phyloP scores from a whole-genome alignment of 2,797 vertebrate species.

The Protonibea diacanthus region DNA sequence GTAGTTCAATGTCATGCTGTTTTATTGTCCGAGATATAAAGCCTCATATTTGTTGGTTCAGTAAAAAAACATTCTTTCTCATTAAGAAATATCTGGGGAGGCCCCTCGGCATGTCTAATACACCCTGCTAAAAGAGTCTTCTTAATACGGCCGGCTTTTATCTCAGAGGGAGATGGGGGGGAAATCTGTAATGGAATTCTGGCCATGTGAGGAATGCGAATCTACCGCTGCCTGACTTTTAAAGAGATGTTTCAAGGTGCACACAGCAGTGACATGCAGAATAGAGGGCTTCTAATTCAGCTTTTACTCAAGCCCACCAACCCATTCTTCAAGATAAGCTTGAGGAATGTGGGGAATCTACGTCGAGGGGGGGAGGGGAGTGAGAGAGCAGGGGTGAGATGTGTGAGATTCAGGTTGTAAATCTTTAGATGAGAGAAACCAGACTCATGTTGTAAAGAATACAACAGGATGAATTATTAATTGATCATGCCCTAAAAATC shows the following conservation, averaged over 20 bases:
- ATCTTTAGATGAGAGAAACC: constrained; percentile 74
- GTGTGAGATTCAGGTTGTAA: constrained; percentile 75
- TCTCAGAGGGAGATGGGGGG: constrained; percentile 63
- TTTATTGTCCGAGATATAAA: constrained; percentile 36
- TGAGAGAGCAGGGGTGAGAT: constrained; percentile 72
- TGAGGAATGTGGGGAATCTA: constrained; percentile 89
- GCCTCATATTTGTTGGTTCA: constrained; percentile 41
- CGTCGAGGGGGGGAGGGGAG: constrained; percentile 59
- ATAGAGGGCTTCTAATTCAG: constrained; percentile 82
- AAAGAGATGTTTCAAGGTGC: constrained; percentile 87
- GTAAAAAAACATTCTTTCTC: constrained; percentile 68
- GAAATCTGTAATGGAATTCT: constrained; percentile 77
- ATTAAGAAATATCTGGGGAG: constrained; percentile 64
- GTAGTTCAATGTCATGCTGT: constrained; percentile 16
- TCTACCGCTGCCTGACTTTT: constrained; percentile 76
- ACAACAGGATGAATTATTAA: constrained; percentile 34
- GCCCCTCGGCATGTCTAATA: constrained; percentile 67
- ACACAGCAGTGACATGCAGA: constrained; percentile 71
- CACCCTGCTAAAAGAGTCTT: constrained; percentile 65
- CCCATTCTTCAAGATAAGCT: constrained; percentile 90
- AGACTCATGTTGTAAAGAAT: constrained; percentile 55
- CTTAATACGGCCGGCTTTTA: constrained; percentile 76
- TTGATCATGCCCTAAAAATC: constrained; percentile 12
- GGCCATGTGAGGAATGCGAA: constrained; percentile 86
- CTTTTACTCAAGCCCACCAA: constrained; percentile 82